Evolutionary conservation across 2,797 vertebrate genomes (phyloP).

Genomic region (Enteromius treurensis): DNA sequence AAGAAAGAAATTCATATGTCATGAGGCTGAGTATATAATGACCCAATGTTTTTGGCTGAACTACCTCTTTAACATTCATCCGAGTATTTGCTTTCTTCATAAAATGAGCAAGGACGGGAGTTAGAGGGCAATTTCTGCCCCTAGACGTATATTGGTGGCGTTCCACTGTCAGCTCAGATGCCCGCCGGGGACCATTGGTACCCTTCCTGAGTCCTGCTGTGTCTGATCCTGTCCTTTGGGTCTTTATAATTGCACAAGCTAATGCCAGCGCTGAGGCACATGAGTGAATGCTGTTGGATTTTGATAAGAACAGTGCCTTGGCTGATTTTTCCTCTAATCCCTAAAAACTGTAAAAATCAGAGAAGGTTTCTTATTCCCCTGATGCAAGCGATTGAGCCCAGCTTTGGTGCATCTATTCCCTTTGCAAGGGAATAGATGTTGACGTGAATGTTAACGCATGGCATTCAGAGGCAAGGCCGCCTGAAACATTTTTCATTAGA

Average conservation of each 20-base stretch:
- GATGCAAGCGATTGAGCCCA: constrained; percentile 23
- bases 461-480: not conserved
- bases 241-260: constrained; percentile 29
- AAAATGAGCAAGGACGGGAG: constrained; percentile 12
- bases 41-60: not conserved
- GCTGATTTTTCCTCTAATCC: constrained; percentile 46
- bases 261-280: not conserved
- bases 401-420: constrained; percentile 4
- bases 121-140: constrained; percentile 8
- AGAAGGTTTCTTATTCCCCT: constrained; percentile 31
- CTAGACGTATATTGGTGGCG: not conserved
- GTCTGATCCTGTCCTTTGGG: constrained; percentile 30
- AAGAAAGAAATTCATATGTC: not conserved
- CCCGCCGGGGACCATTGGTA: constrained; percentile 17
- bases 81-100: not conserved
- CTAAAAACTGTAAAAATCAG: constrained; percentile 17
- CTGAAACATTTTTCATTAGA: constrained; percentile 24
- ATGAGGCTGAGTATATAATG: not conserved
- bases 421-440: not conserved
- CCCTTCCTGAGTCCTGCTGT: constrained; percentile 20
- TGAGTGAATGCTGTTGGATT: constrained; percentile 45
- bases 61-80: not conserved
- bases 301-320: constrained; percentile 47
- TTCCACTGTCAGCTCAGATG: constrained; percentile 21
- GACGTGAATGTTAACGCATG: not conserved